These are phyloP conservation scores for Athene noctua DNA, from an alignment of 2,113 vertebrate genomes.

Conservation along the genomic window DNA sequence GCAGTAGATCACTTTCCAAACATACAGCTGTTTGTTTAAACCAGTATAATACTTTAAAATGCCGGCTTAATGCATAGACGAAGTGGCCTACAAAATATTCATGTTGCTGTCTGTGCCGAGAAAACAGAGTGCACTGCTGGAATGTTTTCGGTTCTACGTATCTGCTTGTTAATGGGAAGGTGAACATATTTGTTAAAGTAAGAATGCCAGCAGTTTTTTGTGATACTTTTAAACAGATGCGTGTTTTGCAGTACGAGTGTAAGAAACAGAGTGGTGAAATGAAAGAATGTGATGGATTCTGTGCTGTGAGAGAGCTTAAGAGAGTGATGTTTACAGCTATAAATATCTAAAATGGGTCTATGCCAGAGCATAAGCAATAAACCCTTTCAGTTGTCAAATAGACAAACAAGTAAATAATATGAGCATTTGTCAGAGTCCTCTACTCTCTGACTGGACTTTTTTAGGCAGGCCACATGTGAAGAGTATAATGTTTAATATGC, in stretches of 20 bases:
- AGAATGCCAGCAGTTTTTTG: not conserved
- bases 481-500: not conserved
- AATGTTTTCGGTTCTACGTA: not conserved
- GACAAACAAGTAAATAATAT: not conserved
- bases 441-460: not conserved
- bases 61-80: not conserved
- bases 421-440: not conserved
- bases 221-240: not conserved
- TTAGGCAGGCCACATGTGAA: not conserved
- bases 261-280: not conserved
- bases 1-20: not conserved
- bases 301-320: not conserved
- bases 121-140: not conserved
- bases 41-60: not conserved
- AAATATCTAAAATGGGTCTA: not conserved
- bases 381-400: not conserved
- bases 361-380: not conserved
- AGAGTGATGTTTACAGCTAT: not conserved
- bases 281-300: not conserved
- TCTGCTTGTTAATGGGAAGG: not conserved
- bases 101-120: not conserved
- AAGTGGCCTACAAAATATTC: not conserved
- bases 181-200: not conserved
- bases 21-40: constrained; percentile 36
- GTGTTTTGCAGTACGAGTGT: not conserved